Percentiles rank a stretch among this genome's conserved stretches.
Conservation (phyloP, 2,888 invertebrate genomes). For the Apoda limacodes region DNA sequence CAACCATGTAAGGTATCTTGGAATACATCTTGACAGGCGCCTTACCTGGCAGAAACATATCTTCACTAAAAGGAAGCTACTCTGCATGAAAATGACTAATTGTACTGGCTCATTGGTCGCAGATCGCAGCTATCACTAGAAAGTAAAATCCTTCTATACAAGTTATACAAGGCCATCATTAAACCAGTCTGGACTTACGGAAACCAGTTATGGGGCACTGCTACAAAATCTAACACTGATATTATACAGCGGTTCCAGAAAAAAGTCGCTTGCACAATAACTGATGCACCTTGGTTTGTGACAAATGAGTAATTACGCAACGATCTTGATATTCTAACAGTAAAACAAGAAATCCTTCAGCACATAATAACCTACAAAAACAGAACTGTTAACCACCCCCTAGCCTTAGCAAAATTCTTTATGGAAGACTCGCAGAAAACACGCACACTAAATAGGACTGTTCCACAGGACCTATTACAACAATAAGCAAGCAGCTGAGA, state of each 20-base stretch:
- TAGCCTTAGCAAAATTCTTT: too few species aligned
- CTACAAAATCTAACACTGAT: not conserved
- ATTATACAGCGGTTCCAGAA: too few species aligned
- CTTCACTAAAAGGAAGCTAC: too few species aligned
- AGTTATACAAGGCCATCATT: constrained; percentile 1
- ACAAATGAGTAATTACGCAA: not conserved
- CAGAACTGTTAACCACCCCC: too few species aligned
- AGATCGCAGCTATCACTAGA: not conserved
- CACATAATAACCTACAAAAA: not conserved
- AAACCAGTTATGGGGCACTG: not conserved
- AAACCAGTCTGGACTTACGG: too few species aligned
- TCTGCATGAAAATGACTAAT: not conserved
- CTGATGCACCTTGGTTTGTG: not conserved
- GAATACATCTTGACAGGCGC: not conserved
- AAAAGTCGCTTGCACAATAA: not conserved
- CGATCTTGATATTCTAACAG: not conserved
- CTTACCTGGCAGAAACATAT: not conserved
- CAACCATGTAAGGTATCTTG: too few species aligned
- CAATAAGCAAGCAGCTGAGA: too few species aligned
- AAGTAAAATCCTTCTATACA: too few species aligned
- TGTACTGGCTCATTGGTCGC: not conserved
- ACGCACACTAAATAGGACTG: too few species aligned
- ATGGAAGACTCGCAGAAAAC: too few species aligned
- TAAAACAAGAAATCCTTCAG: not conserved
- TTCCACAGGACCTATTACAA: too few species aligned